Percentiles rank a stretch among this genome's conserved stretches.
These are phyloP conservation scores for Rutpela maculata DNA, from an alignment of 2,888 invertebrate species.

Conservation along the genomic window DNA sequence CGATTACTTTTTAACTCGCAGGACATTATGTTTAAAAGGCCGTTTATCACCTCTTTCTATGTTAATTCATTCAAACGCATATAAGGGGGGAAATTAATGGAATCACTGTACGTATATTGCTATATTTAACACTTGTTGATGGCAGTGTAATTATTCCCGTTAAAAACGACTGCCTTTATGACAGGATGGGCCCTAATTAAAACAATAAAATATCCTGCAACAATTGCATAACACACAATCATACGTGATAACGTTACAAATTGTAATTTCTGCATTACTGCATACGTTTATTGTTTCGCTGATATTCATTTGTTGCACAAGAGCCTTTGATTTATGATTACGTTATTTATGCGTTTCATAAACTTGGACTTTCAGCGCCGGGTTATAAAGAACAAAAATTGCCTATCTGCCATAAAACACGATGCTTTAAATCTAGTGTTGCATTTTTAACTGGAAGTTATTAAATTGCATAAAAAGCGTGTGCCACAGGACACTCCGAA, in stretches of 20 bases:
- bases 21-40: not conserved
- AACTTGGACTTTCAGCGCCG: conserved; percentile 25
- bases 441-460: conserved; percentile 7
- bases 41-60: not conserved
- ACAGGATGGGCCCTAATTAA: conserved; percentile 42
- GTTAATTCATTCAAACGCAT: not conserved
- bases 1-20: not conserved
- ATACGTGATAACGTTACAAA: conserved; percentile 44
- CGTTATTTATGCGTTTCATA: conserved; percentile 37
- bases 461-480: not conserved
- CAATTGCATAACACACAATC: conserved; percentile 15
- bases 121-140: conserved; percentile 38
- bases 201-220: conserved; percentile 43
- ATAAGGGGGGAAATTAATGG: not conserved
- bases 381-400: conserved; percentile 10
- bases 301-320: conserved; percentile 37
- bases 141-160: conserved; percentile 31
- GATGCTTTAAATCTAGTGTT: not conserved
- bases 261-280: conserved; percentile 43
- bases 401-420: conserved; percentile 13
- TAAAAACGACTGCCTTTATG: conserved; percentile 36
- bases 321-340: conserved; percentile 36
- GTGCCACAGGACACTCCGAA: not conserved
- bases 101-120: not conserved
- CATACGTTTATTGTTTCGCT: conserved; percentile 41